Percentiles rank a stretch among this genome's conserved stretches.
These are phyloP conservation scores for Zelostemma sp. DNA, from an alignment of 1,140 invertebrate species.

Conservation along the genomic window DNA sequence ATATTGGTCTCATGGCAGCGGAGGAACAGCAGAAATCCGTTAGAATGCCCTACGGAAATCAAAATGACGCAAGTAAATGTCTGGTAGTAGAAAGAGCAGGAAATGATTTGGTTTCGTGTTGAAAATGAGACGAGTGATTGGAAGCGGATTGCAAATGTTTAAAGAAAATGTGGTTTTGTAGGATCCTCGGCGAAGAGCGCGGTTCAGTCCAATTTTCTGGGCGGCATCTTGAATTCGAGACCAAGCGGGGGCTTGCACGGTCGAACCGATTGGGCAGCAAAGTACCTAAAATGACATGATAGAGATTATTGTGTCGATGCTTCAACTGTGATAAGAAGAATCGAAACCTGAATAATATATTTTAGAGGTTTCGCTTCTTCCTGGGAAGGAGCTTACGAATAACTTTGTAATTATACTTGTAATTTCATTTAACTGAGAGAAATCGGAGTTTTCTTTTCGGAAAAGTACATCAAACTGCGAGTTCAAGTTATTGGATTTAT, in stretches of 20 bases:
- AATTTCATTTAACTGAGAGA: too few relatives aligned
- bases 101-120: slow-evolving; percentile 21
- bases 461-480: too few relatives aligned
- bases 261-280: slow-evolving; percentile 76
- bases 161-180: slow-evolving; percentile 27
- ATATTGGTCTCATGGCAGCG: slow-evolving; percentile 72
- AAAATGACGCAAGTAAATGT: slow-evolving; percentile 52
- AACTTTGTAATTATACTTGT: too few relatives aligned
- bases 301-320: background rate
- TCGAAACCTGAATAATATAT: too few relatives aligned
- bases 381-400: too few relatives aligned
- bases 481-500: too few relatives aligned
- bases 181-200: slow-evolving; percentile 57
- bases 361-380: too few relatives aligned
- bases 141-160: too few relatives aligned
- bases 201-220: slow-evolving; percentile 58
- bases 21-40: slow-evolving; percentile 63
- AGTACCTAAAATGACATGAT: slow-evolving; percentile 69
- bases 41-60: slow-evolving; percentile 62
- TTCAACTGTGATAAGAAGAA: too few relatives aligned
- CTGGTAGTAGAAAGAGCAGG: slow-evolving; percentile 5
- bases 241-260: slow-evolving; percentile 68
- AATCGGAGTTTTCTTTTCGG: too few relatives aligned
- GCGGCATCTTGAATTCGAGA: slow-evolving; percentile 61
- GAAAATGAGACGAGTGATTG: slow-evolving; percentile 29